Evolutionary conservation across 2,888 invertebrate species (phyloP), one percentile per base, ranked within the genome.

Genomic region (Onthophagus sagittarius): DNA sequence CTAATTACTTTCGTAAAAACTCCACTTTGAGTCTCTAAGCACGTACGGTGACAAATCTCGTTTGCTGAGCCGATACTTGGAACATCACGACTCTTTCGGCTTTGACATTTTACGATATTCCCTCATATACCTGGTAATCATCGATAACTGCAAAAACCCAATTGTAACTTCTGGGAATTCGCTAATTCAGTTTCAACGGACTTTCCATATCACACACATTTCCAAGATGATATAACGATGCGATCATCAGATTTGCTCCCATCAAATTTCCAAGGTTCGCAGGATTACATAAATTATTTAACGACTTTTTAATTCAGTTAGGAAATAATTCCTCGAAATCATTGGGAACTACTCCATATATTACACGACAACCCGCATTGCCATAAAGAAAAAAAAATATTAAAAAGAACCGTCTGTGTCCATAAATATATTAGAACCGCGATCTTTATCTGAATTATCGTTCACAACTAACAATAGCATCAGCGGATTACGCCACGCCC

Each of bases 21-120:
- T 70, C 70, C 73, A 71, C 70, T 71, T 65, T 62, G 73, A 63
- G 71, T 33, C 64, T 70, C 70, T 73, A 53, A 63, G 73, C 39
- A 53, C 39, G 39, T 53, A 63, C 15, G 32, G 32, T 67, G 64
- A 33, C 62, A 73, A 53, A 53, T 53, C 39, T 53, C 39, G 39
- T 53, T 53, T 53, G 39, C 39, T 53, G 39, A 9, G 39, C 39
- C 39, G 39, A 53, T 53, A 53, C 11, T 53, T 53, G 7, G 7
- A 7, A 53, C 39, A 53, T 53, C 39, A 7, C 39, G 39, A 7
- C 39, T 53, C 39, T 53, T 53, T 53, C 39, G 39, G 39, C 39
- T 53, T 53, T 53, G 39, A 53, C 39, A 53, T 53, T 53, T 53
- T 53, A 53, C 39, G 39, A 53, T 11, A 53, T 11, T 53, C 11